phyloP scores from a whole-genome alignment of 2,113 vertebrate genomes.

The Tragelaphus imberbis region DNA sequence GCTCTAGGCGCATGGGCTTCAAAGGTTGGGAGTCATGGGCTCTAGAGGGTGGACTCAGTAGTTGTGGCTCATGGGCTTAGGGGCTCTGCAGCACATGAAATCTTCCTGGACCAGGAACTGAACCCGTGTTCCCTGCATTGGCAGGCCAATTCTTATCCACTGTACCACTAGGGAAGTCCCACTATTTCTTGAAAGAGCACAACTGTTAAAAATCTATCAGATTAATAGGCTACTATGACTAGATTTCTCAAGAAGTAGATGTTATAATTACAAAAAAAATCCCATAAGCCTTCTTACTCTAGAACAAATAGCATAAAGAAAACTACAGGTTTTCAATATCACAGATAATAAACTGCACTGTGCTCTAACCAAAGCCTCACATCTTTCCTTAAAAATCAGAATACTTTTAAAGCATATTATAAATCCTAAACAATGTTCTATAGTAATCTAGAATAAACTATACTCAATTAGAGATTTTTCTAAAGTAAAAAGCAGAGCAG shows the following conservation, averaged over 20 bases:
- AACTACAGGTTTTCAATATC: background rate
- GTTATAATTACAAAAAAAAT: background rate
- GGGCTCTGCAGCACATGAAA: background rate
- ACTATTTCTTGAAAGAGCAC: background rate
- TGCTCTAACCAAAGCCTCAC: background rate
- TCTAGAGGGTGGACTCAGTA: background rate
- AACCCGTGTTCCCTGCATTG: background rate
- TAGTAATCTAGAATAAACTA: background rate
- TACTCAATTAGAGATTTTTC: background rate
- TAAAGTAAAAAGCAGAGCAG: background rate
- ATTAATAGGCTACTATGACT: background rate
- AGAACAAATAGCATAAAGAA: background rate
- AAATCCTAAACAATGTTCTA: background rate
- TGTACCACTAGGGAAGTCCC: background rate
- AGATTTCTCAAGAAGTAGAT: background rate
- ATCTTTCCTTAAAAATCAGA: slow-evolving; percentile 15
- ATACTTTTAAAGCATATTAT: background rate
- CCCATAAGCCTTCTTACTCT: background rate
- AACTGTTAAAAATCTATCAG: background rate
- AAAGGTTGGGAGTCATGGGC: background rate
- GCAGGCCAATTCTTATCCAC: background rate
- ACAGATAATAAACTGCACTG: background rate
- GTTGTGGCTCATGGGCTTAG: background rate
- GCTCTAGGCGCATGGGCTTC: background rate
- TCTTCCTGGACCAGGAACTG: background rate